Evolutionary conservation across 2,113 vertebrate species (phyloP), one percentile per base, ranked within the genome.

Genomic region (Saimiri boliviensis): DNA sequence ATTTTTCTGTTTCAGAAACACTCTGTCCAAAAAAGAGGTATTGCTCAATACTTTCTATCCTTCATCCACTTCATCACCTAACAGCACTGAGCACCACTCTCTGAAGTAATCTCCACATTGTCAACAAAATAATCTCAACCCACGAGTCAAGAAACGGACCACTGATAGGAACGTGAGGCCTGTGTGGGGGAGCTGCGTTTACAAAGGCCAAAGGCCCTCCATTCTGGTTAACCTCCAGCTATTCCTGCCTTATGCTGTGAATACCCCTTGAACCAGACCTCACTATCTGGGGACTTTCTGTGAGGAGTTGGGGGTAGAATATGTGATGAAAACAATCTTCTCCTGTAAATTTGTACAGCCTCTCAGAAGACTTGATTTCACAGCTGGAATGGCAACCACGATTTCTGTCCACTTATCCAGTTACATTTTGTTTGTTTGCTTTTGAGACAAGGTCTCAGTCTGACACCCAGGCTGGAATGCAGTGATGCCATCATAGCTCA

Each of bases 61-160:
- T 45, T 23, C 8, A 68, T 23, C 56, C 60, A 5, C 6, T 77
- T 81, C 32, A 60, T 60, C 56, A 77, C 84, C 82, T 42, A 60
- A 45, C 52, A 76, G 6, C 23, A 47, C 35, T 23, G 30, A 81
- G 56, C 13, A 66, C 71, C 82, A 30, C 5, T 71, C 83, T 49
- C 21, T 11, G 68, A 70, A 68, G 25, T 30, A 82, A 63, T 63
- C 32, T 49, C 52, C 49, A 37, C 19, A 8, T 54, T 86, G n/a
- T 86, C 76, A 92, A 54, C 37, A 79, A 83, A 86, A 49, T 94
- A 47, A 89, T 86, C 52, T 81, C n/a, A 89, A 54, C n/a, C 35
- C 16, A 40, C 52, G 23, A 10, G 12, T 89, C 32, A 56, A 56
- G 37, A 37, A 80, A 52, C 47, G 56, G 16, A 37, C 13, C 83